Base-by-base conservation (phyloP, 2,797 vertebrate species). In the Hirundo rustica region DNA sequence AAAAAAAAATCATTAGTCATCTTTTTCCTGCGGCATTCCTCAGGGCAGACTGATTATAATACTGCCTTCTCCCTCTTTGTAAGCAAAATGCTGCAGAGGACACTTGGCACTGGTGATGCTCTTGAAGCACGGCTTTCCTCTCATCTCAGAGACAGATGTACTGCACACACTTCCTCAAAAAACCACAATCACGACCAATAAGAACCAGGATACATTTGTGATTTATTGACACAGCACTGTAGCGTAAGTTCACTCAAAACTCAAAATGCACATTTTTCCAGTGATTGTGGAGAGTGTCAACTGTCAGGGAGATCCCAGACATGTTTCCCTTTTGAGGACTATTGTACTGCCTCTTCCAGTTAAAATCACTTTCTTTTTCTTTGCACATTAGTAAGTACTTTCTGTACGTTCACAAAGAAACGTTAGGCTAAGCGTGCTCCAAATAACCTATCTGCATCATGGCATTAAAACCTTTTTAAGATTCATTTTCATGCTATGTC, bases 101-200 rank as follows among this genome's bases (percentile, higher is more conserved):
- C 75, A 38, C 42, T 85, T 79, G 76, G 72, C 75, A 66, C 29
- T 50, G 38, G 50, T 2, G 19, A 71, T 44, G 71, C 32, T 85
- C 62, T 48, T 91, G 78, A 87, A 94, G 47, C 38, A 61, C 14
- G 17, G 32, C 68, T 76, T 79, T 79, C 64, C 53, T 74, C 20
- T 87, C 55, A 50, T 71, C 67, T 75, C 85, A 42, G 40, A 45
- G 54, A 76, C 7, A 2, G 65, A 45, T 87, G 44, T 30, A 77
- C 38, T 77, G n/a, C 22, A 64, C 23, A 22, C 34, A 57, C 14
- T 9, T 80, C 68, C 65, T 84, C 57, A 84, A 67, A 88, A 89
- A 75, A 36, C 23, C 29, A 32, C 3, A 0, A 8, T 36, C 36
- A 1, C 6, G 32, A 19, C 23, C 60, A 79, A 0, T 17, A 81